Evolutionary conservation across 2,888 invertebrate genomes (phyloP).

Genomic region (Sclerodermus sp.): DNA sequence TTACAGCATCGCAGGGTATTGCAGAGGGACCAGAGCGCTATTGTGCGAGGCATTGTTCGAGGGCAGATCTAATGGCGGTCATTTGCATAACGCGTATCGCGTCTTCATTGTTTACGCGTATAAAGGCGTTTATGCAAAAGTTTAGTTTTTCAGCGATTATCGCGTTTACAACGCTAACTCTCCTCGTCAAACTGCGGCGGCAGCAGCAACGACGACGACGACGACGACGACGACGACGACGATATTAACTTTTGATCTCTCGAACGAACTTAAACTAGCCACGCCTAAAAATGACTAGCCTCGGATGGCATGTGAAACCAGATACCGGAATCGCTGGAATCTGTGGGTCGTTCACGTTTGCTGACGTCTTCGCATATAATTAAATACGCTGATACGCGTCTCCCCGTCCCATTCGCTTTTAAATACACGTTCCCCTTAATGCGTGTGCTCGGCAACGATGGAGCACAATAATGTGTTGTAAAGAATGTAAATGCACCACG

Average conservation of each 20-base stretch:
- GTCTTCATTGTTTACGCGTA: constrained; percentile 17
- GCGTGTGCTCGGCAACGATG: constrained; percentile 15
- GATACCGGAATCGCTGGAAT: constrained; percentile 30
- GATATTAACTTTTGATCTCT: not conserved
- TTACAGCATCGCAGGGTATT: too few relatives aligned
- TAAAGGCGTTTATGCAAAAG: not conserved
- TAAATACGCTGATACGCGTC: constrained; percentile 19
- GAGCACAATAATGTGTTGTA: constrained; percentile 26
- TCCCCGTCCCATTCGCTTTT: constrained; percentile 26
- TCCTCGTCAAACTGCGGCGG: too few relatives aligned
- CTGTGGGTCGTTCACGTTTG: constrained; percentile 23
- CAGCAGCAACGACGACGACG: too few relatives aligned
- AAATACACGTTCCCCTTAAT: constrained; percentile 28
- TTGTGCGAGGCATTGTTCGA: constrained; percentile 36
- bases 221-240: too few relatives aligned
- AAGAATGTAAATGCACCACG: constrained; percentile 34
- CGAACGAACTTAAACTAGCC: constrained; percentile 5
- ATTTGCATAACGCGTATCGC: constrained; percentile 30
- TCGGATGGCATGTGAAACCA: constrained; percentile 23
- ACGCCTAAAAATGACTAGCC: constrained; percentile 25
- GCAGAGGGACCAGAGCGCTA: too few relatives aligned
- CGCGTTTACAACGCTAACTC: too few relatives aligned
- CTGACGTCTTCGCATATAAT: constrained; percentile 25
- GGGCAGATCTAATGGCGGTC: constrained; percentile 19
- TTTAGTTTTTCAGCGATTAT: constrained; percentile 11